Base-by-base conservation (phyloP, 2,888 invertebrate genomes). In the Agrochola macilenta region DNA sequence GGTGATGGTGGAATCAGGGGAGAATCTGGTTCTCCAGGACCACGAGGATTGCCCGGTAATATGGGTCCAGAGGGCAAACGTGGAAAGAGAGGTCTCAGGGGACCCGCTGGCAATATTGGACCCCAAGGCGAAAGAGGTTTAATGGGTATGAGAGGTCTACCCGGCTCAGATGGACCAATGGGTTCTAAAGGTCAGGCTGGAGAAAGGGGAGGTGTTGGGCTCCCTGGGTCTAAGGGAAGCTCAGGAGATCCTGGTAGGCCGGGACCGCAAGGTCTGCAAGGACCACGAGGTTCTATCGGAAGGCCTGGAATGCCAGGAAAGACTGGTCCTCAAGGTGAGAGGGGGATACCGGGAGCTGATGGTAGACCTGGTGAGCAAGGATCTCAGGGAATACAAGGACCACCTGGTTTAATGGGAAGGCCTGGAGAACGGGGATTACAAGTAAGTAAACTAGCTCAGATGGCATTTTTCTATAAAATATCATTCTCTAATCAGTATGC, bases 311-410 rank as follows among this genome's bases (percentile, higher is more conserved):
- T 97, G 11, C 94, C 97, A 14, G 98, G 98, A 0, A 98, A 98
- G 93, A 93, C 97, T 14, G 98, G 98, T 8, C 97, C 97, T 74
- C 97, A 97, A 64, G 98, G 98, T 43, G 98, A 98, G 91, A 96
- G 98, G 81, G 98, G 98, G 65, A 96, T 98, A 89, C 97, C 98
- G 66, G 99, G 99, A 17, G 98, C 98, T 76, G 99, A 99, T 94
- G 99, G 99, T 11, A 98, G 98, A 91, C 97, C 98, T 23, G 99
- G 99, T 43, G 98, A 98, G 90, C 98, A 98, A 89, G 99, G 99
- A 64, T 96, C 97, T 23, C 98, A 98, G 91, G 99, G 99, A 26
- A 95, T 98, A 35, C 98, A 98, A 95, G 99, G 99, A 54, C 95
- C 98, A 30, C 98, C 98, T 66, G 98, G 98, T 68, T 97, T 98